Evolutionary conservation across 2,888 invertebrate species (phyloP), one percentile per base, ranked within the genome.

Genomic region (Agonopterix arenella): DNA sequence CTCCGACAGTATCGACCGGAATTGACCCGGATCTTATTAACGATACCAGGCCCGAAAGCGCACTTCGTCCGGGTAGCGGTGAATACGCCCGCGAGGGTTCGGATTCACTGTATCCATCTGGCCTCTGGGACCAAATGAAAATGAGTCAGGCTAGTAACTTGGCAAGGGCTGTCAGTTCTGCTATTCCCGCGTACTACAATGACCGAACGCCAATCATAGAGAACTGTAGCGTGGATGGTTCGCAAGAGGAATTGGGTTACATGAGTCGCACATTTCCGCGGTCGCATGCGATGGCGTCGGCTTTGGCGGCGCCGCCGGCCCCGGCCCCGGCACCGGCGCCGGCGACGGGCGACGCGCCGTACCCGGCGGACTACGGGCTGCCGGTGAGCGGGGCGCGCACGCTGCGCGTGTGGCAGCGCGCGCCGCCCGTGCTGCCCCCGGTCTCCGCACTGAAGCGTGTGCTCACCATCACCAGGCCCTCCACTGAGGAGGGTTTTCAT

Each of bases 401-500:
- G 66, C 90, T 96, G 69, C 92, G 96, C 59, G 95, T 96, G 59
- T 96, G 96, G 96, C 96, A 96, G 78, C 93, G 95, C 60, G 95
- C 95, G 60, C 95, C 95, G 56, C 96, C 96, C 54, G 96, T 96
- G 52, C 84, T 96, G 71, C 96, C 95, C 36, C 96, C 96, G 16
- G 96, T 96, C 44, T 94, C 95, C 53, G 95, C 95, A 58, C 91
- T 96, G 59, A 96, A 96, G 80, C 93, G 96, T 58, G 96, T 94
- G 53, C 91, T 96, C 58, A 94, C 93, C 63, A 94, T 93, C 80
- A 95, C 93, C 67, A 93, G 96, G 72, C 96, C 95, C 77, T 95
- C 96, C 18, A 94, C 96, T 43, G 97, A 97, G 72, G 97, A 97
- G 81, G 96, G 96, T 56, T 97, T 96, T 79, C 96, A 96, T 80